Evolutionary conservation across 2,113 vertebrate species (phyloP).

Genomic region (Cervus canadensis): DNA sequence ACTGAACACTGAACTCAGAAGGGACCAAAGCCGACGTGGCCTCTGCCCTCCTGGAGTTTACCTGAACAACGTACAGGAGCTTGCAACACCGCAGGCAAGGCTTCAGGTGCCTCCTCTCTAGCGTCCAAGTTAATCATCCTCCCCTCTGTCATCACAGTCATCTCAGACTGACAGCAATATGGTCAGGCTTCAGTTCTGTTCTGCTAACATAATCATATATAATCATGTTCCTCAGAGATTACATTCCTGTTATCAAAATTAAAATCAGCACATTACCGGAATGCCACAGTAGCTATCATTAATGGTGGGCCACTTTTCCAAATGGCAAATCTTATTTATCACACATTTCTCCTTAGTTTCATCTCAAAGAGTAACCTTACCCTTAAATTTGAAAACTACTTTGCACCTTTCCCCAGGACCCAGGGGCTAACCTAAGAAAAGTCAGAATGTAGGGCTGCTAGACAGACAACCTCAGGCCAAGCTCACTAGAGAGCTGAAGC

Average conservation of each 20-base stretch:
- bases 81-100: neutral
- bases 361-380: neutral
- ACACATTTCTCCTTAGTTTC: neutral
- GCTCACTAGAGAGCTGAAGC: neutral
- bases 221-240: constrained; percentile 28
- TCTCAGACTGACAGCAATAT: neutral
- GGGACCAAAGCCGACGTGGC: neutral
- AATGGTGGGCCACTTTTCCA: neutral
- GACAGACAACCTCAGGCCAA: neutral
- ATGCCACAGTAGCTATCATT: neutral
- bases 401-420: neutral
- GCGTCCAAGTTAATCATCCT: neutral
- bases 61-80: neutral
- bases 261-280: constrained; percentile 14
- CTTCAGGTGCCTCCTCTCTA: neutral
- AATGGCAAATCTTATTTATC: neutral
- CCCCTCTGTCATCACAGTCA: neutral
- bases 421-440: neutral
- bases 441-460: neutral
- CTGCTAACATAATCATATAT: constrained; percentile 13
- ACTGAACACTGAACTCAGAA: too few relatives aligned
- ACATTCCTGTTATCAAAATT: constrained; percentile 17
- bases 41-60: neutral
- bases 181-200: neutral
- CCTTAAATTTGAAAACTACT: constrained; percentile 22